A percentile compares a stretch with the other conserved stretches of the same genome.
These are phyloP conservation scores for Rhadinocentrus ornatus DNA, from an alignment of 2,797 vertebrate genomes.

Conservation along the genomic window DNA sequence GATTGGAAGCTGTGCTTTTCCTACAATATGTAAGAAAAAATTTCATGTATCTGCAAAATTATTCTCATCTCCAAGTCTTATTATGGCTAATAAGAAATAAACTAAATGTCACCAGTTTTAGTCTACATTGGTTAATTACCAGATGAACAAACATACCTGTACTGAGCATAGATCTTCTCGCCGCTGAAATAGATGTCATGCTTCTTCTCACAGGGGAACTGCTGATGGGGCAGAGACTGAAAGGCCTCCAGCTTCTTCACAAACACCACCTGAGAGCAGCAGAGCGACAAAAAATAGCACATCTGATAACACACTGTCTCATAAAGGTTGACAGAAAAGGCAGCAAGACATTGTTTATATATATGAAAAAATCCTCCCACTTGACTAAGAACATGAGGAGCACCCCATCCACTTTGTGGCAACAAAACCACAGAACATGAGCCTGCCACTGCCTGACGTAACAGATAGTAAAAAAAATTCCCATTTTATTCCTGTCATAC, in stretches of 20 bases:
- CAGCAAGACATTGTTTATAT: not conserved
- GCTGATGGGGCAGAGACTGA: constrained; percentile 83
- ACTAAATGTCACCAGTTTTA: not conserved
- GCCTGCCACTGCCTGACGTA: too few species aligned
- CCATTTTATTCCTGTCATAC: too few species aligned
- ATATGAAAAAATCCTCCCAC: not conserved
- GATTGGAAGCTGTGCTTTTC: not conserved
- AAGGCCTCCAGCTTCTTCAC: constrained; percentile 88
- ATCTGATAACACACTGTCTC: not conserved
- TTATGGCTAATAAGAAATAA: not conserved
- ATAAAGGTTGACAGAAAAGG: not conserved
- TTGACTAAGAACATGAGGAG: too few species aligned
- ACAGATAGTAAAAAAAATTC: too few species aligned
- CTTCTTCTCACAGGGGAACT: constrained; percentile 91
- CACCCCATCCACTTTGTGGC: too few species aligned
- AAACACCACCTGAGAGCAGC: constrained; percentile 89
- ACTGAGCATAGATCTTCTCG: constrained; percentile 87
- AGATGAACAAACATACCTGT: constrained; percentile 84
- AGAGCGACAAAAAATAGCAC: not conserved
- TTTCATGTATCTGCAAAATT: not conserved
- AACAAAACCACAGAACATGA: too few species aligned
- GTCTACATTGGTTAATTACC: not conserved
- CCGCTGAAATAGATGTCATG: constrained; percentile 92
- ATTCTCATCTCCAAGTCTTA: not conserved
- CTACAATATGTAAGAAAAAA: not conserved